Percentiles rank a stretch among this genome's conserved stretches.
phyloP scores from a whole-genome alignment of 2,113 vertebrate species.

The Festucalex cinctus region DNA sequence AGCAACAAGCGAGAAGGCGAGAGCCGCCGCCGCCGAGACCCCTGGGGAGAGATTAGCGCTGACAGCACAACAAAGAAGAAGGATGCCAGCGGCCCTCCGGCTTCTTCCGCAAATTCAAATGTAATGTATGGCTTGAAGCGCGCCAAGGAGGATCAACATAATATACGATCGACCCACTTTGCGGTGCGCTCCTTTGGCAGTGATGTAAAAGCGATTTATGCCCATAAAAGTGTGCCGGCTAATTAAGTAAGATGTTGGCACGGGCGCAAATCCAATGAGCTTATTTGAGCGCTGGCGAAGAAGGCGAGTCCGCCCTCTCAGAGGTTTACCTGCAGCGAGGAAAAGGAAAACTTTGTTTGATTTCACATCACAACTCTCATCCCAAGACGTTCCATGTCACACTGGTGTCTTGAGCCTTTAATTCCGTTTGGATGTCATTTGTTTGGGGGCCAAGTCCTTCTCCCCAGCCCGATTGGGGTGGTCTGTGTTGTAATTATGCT shows the following conservation, averaged over 20 bases:
- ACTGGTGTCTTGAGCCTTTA: slow-evolving; percentile 34
- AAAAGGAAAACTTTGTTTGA: background rate
- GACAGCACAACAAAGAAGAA: slow-evolving; percentile 72
- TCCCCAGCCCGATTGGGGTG: slow-evolving; percentile 9
- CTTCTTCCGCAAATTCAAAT: slow-evolving; percentile 62
- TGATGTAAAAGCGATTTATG: slow-evolving; percentile 66
- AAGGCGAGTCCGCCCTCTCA: background rate
- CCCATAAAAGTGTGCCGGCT: slow-evolving; percentile 67
- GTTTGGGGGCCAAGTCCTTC: slow-evolving; percentile 11
- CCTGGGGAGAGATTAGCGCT: slow-evolving; percentile 67
- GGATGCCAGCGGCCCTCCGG: slow-evolving; percentile 46
- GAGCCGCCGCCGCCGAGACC: slow-evolving; percentile 45
- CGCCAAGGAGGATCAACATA: slow-evolving; percentile 66
- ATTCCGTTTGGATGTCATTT: slow-evolving; percentile 53
- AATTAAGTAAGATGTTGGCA: slow-evolving; percentile 70
- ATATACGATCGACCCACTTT: slow-evolving; percentile 73
- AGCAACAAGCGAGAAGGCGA: slow-evolving; percentile 38
- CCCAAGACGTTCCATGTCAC: background rate
- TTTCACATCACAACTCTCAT: slow-evolving; percentile 17
- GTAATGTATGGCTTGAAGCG: slow-evolving; percentile 64
- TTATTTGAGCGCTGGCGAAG: slow-evolving; percentile 60
- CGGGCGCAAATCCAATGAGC: slow-evolving; percentile 62
- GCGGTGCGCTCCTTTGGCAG: slow-evolving; percentile 55
- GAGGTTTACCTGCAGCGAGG: slow-evolving; percentile 8
- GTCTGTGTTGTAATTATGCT: slow-evolving; percentile 50